A percentile compares a stretch with the other conserved stretches of the same genome.
These are phyloP conservation scores for Dendrolimus punctatus DNA, from an alignment of 1,140 invertebrate species.

Conservation along the genomic window DNA sequence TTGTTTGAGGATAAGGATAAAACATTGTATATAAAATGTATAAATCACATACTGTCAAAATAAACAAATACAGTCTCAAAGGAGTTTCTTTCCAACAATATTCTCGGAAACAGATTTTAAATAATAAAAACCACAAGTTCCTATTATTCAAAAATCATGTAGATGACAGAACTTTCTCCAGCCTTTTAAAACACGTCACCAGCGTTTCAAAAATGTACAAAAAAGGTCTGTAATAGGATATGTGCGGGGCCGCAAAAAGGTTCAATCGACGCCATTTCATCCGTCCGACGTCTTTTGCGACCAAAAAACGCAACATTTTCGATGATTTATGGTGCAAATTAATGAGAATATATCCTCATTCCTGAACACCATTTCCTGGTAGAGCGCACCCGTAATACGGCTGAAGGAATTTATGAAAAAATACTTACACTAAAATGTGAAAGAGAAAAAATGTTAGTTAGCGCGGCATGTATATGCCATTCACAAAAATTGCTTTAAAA, in stretches of 20 bases:
- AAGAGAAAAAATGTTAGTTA: slow-evolving; percentile 7
- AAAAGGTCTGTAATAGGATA: slow-evolving; percentile 47
- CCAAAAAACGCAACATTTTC: slow-evolving; percentile 54
- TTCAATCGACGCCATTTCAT: too few species aligned
- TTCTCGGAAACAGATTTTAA: too few species aligned
- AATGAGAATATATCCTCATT: slow-evolving; percentile 71
- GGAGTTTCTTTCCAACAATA: too few species aligned
- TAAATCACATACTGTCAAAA: too few species aligned
- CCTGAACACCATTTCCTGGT: slow-evolving; percentile 66
- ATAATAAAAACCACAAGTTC: too few species aligned
- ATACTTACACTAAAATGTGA: slow-evolving; percentile 29
- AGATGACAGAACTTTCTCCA: too few species aligned
- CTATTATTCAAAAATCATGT: too few species aligned
- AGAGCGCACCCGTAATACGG: slow-evolving; percentile 47
- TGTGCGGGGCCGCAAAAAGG: slow-evolving; percentile 25
- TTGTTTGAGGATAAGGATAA: too few species aligned
- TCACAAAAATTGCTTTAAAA: too few species aligned
- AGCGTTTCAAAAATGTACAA: slow-evolving; percentile 18
- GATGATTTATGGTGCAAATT: slow-evolving; percentile 71
- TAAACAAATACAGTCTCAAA: too few species aligned
- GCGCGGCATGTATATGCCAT: not conserved
- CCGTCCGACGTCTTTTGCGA: not conserved
- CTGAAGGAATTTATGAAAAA: slow-evolving; percentile 46
- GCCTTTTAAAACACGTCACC: not conserved
- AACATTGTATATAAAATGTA: too few species aligned